Percentiles rank a stretch among this genome's conserved stretches.
Conservation (phyloP, 2,113 vertebrate genomes). For the Etheostoma spectabile region DNA sequence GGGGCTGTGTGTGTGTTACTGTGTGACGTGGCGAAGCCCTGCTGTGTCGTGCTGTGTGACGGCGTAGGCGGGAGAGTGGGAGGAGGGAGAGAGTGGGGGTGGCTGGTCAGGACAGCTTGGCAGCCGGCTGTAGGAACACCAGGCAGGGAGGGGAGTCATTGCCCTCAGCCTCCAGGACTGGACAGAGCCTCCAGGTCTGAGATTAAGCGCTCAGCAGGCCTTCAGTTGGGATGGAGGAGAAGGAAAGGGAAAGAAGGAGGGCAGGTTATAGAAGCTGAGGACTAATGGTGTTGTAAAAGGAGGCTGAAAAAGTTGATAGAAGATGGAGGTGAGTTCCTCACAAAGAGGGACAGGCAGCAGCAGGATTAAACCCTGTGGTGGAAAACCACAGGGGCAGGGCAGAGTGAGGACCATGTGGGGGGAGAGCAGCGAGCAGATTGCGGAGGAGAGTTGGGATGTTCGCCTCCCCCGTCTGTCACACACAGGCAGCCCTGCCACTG, state of each 20-base stretch:
- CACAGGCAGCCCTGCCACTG: conserved; percentile 75
- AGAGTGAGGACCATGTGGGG: conserved; percentile 44
- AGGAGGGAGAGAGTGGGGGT: conserved; percentile 39
- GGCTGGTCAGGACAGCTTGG: conserved; percentile 61
- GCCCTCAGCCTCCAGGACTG: conserved; percentile 71
- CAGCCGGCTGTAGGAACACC: conserved; percentile 73
- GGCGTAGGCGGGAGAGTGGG: conserved; percentile 49
- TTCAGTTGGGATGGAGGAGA: conserved; percentile 11
- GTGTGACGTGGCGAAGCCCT: conserved; percentile 47
- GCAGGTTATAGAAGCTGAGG: conserved; percentile 23
- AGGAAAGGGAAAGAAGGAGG: background rate
- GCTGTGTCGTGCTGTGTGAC: conserved; percentile 52
- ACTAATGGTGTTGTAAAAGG: conserved; percentile 16
- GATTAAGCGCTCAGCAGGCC: conserved; percentile 48
- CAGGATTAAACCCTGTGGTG: conserved; percentile 40
- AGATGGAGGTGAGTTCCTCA: background rate
- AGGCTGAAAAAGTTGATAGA: background rate
- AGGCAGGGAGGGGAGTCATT: conserved; percentile 58
- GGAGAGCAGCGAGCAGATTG: conserved; percentile 59
- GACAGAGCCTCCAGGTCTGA: conserved; percentile 58
- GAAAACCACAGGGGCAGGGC: conserved; percentile 23
- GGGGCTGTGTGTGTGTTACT: conserved; percentile 27
- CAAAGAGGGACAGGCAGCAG: background rate
- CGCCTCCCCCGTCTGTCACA: conserved; percentile 74
- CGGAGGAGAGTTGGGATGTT: conserved; percentile 69